Conservation (phyloP, 1,140 invertebrate species). For the Trichogramma pretiosum region DNA sequence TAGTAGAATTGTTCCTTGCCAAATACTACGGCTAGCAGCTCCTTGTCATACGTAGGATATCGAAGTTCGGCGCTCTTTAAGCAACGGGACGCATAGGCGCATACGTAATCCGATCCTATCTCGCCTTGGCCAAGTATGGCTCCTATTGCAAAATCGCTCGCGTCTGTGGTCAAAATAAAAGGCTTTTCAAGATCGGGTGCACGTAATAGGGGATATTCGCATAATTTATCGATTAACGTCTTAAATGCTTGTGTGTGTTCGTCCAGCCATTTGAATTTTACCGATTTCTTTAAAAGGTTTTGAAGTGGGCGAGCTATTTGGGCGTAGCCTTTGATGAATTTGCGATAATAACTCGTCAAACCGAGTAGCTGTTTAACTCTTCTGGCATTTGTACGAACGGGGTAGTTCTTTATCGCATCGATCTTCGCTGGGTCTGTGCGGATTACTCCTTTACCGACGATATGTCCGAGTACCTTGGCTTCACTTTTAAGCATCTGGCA, state of each 20-base stretch:
- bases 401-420: neutral
- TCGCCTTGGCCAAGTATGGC: neutral
- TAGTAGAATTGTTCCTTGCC: neutral
- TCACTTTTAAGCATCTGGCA: neutral
- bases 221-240: neutral
- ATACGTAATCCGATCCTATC: neutral
- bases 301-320: neutral
- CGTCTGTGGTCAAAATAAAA: conserved; percentile 2
- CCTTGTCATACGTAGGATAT: neutral
- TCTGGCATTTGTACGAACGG: neutral
- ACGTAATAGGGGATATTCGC: neutral
- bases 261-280: conserved; percentile 14
- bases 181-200: neutral
- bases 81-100: neutral
- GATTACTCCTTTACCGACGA: neutral
- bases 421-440: neutral
- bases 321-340: conserved; percentile 11
- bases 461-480: neutral
- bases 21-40: conserved; percentile 2
- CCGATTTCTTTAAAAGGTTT: conserved; percentile 14
- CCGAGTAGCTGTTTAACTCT: neutral
- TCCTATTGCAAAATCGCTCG: neutral
- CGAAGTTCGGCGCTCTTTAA: neutral
- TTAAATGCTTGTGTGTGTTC: conserved; percentile 17
- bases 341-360: conserved; percentile 16